A percentile compares a stretch with the other conserved stretches of the same genome.
phyloP scores from a whole-genome alignment of 2,797 vertebrate genomes.

The Crossoptilon crossoptilon region DNA sequence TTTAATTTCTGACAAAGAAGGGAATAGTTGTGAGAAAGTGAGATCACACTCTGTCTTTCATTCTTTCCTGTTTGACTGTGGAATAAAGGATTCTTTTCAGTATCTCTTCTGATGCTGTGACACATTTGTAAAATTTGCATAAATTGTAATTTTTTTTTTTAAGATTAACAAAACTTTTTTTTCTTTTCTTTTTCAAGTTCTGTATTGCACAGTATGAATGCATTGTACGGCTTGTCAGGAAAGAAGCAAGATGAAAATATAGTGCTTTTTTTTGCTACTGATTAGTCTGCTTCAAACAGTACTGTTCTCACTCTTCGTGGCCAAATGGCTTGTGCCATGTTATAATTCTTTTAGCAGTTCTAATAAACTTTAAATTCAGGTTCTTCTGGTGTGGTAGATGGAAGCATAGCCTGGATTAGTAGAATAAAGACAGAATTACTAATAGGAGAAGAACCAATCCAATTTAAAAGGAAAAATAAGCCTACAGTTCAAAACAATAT shows the following conservation, averaged over 20 bases:
- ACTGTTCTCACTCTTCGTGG: neutral
- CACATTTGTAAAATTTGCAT: conserved; percentile 46
- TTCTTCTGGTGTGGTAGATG: neutral
- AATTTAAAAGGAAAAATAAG: neutral
- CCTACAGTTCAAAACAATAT: neutral
- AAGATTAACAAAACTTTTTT: conserved; percentile 2
- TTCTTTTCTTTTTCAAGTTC: neutral
- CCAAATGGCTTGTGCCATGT: neutral
- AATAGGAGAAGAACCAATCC: neutral
- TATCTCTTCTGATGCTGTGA: conserved; percentile 30
- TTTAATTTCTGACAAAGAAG: conserved; percentile 64
- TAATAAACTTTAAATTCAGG: neutral
- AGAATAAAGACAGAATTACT: neutral
- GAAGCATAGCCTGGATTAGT: neutral
- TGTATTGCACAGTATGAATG: neutral
- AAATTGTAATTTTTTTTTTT: conserved; percentile 36
- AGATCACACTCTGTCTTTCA: conserved; percentile 61
- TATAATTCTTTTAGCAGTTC: neutral
- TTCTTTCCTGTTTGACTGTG: conserved; percentile 53
- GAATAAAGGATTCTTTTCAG: conserved; percentile 51
- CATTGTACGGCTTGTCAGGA: neutral
- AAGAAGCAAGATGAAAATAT: neutral
- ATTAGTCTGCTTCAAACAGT: neutral
- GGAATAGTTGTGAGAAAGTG: conserved; percentile 42
- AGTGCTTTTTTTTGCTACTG: conserved; percentile 5